These are phyloP conservation scores for Danionella cerebrum DNA, from an alignment of 2,113 vertebrate species.

Conservation along the genomic window DNA sequence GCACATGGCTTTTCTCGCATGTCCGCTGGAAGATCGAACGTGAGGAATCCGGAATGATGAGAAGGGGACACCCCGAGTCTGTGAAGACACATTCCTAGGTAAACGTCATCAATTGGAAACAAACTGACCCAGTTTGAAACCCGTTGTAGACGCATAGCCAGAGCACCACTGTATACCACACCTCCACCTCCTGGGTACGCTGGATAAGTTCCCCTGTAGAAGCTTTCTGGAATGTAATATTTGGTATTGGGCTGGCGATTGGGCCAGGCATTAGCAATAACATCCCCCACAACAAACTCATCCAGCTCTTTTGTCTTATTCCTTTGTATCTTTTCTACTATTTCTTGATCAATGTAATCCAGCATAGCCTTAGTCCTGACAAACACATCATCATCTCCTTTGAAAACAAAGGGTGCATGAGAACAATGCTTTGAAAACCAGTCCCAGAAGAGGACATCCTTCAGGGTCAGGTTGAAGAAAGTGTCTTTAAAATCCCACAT, in stretches of 20 bases:
- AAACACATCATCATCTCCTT: constrained; percentile 73
- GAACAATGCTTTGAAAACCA: constrained; percentile 64
- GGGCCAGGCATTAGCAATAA: constrained; percentile 62
- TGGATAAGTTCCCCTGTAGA: constrained; percentile 67
- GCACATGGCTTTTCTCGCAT: constrained; percentile 55
- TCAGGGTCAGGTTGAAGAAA: constrained; percentile 72
- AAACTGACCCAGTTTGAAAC: constrained; percentile 57
- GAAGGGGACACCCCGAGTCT: constrained; percentile 58
- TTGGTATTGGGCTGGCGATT: constrained; percentile 60
- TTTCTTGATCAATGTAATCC: constrained; percentile 51
- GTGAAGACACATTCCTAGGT: constrained; percentile 61
- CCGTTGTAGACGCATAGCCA: constrained; percentile 52
- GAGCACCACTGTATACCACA: constrained; percentile 61
- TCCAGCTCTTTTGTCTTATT: constrained; percentile 42
- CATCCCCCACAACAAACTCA: constrained; percentile 63
- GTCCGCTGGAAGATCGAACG: constrained; percentile 59
- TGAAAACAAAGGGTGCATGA: constrained; percentile 59
- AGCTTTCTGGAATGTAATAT: constrained; percentile 68
- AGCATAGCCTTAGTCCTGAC: constrained; percentile 61
- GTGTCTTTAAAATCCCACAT: constrained; percentile 72
- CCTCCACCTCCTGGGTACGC: constrained; percentile 70
- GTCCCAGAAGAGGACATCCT: constrained; percentile 68
- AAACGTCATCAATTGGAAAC: constrained; percentile 74
- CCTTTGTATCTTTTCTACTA: background rate
- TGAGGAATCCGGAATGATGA: constrained; percentile 64